These are phyloP conservation scores for Glossosoma conforme DNA, from an alignment of 1,140 invertebrate genomes.

Conservation along the genomic window DNA sequence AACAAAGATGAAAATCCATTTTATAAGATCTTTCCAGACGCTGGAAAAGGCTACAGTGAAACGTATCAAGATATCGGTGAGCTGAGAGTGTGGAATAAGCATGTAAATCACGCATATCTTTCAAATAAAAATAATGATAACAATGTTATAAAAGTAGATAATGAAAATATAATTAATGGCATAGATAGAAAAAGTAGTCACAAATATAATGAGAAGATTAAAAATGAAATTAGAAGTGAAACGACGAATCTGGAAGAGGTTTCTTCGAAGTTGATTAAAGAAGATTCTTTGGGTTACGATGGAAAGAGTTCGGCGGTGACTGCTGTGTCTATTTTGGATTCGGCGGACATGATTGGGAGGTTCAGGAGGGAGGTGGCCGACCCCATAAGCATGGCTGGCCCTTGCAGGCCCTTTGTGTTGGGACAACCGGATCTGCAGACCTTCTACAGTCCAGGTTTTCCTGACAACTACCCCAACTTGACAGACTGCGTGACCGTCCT, in stretches of 20 bases:
- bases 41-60: conserved; percentile 10
- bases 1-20: conserved; percentile 13
- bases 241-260: background rate
- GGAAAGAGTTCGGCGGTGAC: background rate
- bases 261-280: background rate
- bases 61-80: conserved; percentile 1
- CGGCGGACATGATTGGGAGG: conserved; percentile 15
- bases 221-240: background rate
- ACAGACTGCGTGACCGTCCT: conserved; percentile 66
- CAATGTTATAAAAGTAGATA: background rate
- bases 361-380: conserved; percentile 17
- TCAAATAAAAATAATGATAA: background rate
- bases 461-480: conserved; percentile 64
- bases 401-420: conserved; percentile 53
- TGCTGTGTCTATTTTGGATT: background rate
- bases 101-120: conserved; percentile 9
- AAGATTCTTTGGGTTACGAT: background rate
- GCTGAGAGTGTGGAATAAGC: conserved; percentile 13
- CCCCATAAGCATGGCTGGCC: conserved; percentile 14
- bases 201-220: conserved; percentile 1
- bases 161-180: background rate
- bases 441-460: conserved; percentile 72
- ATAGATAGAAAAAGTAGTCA: conserved; percentile 6
- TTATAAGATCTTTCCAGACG: conserved; percentile 10
- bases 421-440: conserved; percentile 55